Conservation (phyloP, 2,113 vertebrate genomes). For the Thamnophis sirtalis region DNA sequence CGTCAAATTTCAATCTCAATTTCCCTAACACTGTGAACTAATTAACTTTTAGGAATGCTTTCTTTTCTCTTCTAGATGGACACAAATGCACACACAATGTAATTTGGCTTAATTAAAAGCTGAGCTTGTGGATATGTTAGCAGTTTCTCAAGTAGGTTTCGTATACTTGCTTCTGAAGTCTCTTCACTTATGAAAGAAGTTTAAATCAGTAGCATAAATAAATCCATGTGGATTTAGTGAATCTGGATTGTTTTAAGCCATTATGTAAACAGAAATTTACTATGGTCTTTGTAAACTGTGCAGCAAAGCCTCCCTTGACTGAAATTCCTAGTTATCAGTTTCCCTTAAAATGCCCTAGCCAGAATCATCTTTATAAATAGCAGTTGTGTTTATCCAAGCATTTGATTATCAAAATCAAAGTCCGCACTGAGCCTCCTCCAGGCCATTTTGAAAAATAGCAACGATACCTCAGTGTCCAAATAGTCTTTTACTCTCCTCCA, state of each 20-base stretch:
- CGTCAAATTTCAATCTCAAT: conserved; percentile 30
- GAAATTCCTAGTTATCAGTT: conserved; percentile 10
- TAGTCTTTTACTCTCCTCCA: not conserved
- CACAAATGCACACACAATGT: not conserved
- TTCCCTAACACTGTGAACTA: conserved; percentile 24
- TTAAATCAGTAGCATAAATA: conserved; percentile 19
- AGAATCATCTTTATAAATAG: conserved; percentile 4
- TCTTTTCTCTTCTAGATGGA: conserved; percentile 6
- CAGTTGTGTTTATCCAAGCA: conserved; percentile 12
- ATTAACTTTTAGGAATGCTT: conserved; percentile 12
- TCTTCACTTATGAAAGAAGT: not conserved
- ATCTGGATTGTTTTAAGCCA: not conserved
- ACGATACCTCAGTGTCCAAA: not conserved
- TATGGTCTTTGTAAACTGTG: conserved; percentile 6
- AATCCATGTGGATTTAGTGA: not conserved
- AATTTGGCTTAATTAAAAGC: conserved; percentile 20
- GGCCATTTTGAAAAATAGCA: not conserved
- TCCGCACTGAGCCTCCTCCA: not conserved
- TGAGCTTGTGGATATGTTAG: not conserved
- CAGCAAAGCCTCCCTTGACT: not conserved
- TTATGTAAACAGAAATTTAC: not conserved
- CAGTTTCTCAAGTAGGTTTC: not conserved
- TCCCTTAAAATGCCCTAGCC: not conserved
- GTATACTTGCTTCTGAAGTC: not conserved
- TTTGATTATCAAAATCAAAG: conserved; percentile 7